Conservation (phyloP, 64 coral and sea anemone species). For the Actinia equina region DNA sequence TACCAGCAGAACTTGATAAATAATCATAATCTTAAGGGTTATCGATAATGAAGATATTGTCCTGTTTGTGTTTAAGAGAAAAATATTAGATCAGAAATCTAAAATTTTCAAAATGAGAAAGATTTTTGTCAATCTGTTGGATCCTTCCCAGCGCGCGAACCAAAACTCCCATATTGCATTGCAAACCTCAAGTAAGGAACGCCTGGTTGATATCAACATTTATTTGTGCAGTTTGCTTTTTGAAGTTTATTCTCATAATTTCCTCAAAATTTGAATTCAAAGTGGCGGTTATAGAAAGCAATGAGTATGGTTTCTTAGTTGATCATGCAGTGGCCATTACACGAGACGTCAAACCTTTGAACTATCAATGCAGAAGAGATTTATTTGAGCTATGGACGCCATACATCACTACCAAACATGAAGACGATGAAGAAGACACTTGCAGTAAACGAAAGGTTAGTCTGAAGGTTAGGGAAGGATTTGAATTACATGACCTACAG, state of each 20-base stretch:
- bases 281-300: slow-evolving; percentile 39
- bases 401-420: not conserved
- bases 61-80: too few species aligned
- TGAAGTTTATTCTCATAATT: not conserved
- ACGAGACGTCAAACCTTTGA: slow-evolving; percentile 17
- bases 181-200: not conserved
- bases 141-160: not conserved
- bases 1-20: too few species aligned
- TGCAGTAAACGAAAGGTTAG: slow-evolving; percentile 21
- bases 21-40: too few species aligned
- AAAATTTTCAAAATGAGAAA: too few species aligned
- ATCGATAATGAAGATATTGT: too few species aligned
- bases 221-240: not conserved
- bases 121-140: too few species aligned
- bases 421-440: not conserved
- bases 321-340: slow-evolving; percentile 45
- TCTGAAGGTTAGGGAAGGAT: not conserved
- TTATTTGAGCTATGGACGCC: slow-evolving; percentile 46
- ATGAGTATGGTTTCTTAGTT: slow-evolving; percentile 38
- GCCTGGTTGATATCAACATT: slow-evolving; percentile 4
- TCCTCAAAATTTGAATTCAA: not conserved
- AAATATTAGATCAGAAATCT: too few species aligned
- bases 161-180: not conserved
- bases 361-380: slow-evolving; percentile 11
- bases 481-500: not conserved